phyloP scores from a whole-genome alignment of 2,888 invertebrate genomes.

The Helobdella robusta region DNA sequence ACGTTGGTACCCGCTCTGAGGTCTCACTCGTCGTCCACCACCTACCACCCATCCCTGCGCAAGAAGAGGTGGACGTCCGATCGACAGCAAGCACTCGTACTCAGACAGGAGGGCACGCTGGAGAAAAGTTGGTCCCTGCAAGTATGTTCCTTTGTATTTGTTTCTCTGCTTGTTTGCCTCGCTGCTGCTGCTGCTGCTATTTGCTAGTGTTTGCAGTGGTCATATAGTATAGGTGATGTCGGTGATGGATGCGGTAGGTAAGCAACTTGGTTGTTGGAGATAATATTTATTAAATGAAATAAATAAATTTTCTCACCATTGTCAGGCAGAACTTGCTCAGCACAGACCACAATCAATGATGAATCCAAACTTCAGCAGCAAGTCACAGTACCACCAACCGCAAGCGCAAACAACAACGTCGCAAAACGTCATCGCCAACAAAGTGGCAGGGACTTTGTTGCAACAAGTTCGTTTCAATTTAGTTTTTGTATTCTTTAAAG shows the following conservation, averaged over 20 bases:
- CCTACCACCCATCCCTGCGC: constrained; percentile 53
- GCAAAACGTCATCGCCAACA: constrained; percentile 28
- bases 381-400: constrained; percentile 14
- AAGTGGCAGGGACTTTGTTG: constrained; percentile 28
- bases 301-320: no score
- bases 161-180: no score
- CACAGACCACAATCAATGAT: constrained; percentile 47
- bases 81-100: constrained; percentile 1
- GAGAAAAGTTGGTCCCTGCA: constrained; percentile 49
- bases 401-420: no score
- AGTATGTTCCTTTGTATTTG: background rate
- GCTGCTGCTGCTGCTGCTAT: no score
- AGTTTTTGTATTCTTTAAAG: background rate
- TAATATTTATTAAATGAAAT: background rate
- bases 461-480: constrained; percentile 25
- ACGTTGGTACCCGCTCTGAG: constrained; percentile 29
- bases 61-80: constrained; percentile 46
- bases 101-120: constrained; percentile 46
- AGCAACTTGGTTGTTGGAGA: background rate
- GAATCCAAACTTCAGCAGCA: constrained; percentile 13
- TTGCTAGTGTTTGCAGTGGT: background rate
- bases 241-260: background rate
- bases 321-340: constrained; percentile 47
- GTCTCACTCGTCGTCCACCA: constrained; percentile 42
- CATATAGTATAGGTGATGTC: background rate